Conservation (phyloP, 2,888 invertebrate genomes). For the Hirtodrosophila confusa region DNA sequence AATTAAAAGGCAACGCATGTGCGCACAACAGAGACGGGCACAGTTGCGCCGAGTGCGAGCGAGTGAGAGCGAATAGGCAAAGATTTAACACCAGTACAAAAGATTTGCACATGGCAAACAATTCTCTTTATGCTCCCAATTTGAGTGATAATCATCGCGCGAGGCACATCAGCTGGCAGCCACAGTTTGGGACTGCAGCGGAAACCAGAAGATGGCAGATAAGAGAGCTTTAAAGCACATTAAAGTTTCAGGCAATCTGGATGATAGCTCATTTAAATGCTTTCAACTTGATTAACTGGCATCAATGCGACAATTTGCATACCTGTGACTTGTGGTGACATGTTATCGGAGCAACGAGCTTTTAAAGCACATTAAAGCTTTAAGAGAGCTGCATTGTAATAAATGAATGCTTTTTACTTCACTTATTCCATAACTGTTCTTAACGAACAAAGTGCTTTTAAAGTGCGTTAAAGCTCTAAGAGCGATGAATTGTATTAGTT, state of each 20-base stretch:
- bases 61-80: slow-evolving; percentile 15
- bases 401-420: no score
- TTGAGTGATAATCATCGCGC: slow-evolving; percentile 40
- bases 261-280: no score
- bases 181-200: slow-evolving; percentile 24
- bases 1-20: slow-evolving; percentile 69
- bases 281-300: slow-evolving; percentile 1
- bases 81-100: slow-evolving; percentile 61
- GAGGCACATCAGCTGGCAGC: slow-evolving; percentile 58
- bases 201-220: neutral
- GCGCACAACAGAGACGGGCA: slow-evolving; percentile 18
- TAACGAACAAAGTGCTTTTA: no score
- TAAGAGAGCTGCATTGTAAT: neutral
- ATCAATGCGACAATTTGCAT: no score
- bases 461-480: no score
- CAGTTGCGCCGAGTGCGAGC: neutral
- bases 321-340: no score
- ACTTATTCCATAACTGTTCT: no score
- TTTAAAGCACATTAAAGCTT: neutral
- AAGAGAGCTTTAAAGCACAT: slow-evolving; percentile 9
- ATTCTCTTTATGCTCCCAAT: slow-evolving; percentile 61
- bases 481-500: no score
- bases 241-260: neutral
- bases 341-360: no score
- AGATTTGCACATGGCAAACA: slow-evolving; percentile 68